Percentiles rank a stretch among this genome's conserved stretches.
These are phyloP conservation scores for Pseudochirops cupreus DNA, from an alignment of 2,797 vertebrate species.

Conservation along the genomic window DNA sequence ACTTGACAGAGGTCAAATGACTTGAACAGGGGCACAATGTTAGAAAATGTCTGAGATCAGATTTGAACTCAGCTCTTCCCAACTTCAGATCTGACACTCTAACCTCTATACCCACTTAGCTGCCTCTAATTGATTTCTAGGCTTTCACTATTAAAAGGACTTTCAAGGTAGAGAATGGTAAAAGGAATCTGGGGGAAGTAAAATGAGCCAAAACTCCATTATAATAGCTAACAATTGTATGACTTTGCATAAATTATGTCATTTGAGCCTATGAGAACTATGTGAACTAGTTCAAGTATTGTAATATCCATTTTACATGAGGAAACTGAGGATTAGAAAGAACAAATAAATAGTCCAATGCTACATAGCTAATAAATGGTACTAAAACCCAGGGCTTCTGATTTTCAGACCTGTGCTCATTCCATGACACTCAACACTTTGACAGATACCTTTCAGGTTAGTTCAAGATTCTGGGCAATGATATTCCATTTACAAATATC, in stretches of 20 bases:
- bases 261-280: neutral
- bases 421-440: neutral
- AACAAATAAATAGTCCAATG: neutral
- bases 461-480: constrained; percentile 33
- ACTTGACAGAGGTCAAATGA: neutral
- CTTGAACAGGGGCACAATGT: neutral
- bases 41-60: neutral
- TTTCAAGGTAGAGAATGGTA: constrained; percentile 14
- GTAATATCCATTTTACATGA: neutral
- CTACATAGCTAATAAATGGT: neutral
- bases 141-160: constrained; percentile 5
- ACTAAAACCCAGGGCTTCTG: neutral
- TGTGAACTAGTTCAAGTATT: neutral
- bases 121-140: neutral
- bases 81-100: neutral
- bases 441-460: constrained; percentile 46
- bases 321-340: neutral
- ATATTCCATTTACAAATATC: constrained; percentile 41
- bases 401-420: neutral
- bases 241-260: neutral
- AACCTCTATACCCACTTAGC: neutral
- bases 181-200: constrained; percentile 13
- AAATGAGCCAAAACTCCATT: constrained; percentile 5
- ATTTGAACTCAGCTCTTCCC: neutral
- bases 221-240: neutral